Conservation (phyloP, 2,797 vertebrate genomes). For the Crax fasciolata region DNA sequence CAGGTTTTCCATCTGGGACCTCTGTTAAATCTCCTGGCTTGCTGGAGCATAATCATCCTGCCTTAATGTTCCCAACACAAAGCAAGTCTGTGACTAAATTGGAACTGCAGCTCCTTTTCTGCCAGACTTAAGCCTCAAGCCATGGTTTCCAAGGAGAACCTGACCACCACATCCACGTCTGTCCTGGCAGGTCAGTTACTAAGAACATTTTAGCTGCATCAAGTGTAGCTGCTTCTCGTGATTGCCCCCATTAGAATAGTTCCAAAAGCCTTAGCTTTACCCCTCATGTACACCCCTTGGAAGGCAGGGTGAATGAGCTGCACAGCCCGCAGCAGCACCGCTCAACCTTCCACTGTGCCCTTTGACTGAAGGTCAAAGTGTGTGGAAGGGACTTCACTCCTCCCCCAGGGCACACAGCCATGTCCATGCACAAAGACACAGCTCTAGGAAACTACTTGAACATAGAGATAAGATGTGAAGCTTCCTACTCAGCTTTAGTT, state of each 20-base stretch:
- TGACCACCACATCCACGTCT: background rate
- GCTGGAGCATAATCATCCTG: background rate
- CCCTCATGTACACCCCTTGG: background rate
- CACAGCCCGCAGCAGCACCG: background rate
- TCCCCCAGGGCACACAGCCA: background rate
- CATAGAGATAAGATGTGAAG: background rate
- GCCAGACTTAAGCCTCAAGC: background rate
- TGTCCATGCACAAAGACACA: background rate
- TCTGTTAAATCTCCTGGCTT: background rate
- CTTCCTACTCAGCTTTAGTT: background rate
- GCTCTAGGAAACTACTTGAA: background rate
- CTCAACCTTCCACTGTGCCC: background rate
- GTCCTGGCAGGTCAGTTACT: background rate
- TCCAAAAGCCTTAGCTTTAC: background rate
- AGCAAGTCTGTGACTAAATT: background rate
- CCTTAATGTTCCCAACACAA: background rate
- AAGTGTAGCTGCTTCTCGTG: background rate
- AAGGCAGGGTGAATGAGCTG: background rate
- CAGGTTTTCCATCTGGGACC: background rate
- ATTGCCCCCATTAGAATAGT: background rate
- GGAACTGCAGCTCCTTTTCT: background rate
- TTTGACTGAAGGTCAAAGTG: background rate
- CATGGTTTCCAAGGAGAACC: background rate
- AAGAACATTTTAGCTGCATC: background rate
- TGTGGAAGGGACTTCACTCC: fast-evolving